phyloP scores from a whole-genome alignment of 2,888 invertebrate genomes.

The Luperina nickerlii region DNA sequence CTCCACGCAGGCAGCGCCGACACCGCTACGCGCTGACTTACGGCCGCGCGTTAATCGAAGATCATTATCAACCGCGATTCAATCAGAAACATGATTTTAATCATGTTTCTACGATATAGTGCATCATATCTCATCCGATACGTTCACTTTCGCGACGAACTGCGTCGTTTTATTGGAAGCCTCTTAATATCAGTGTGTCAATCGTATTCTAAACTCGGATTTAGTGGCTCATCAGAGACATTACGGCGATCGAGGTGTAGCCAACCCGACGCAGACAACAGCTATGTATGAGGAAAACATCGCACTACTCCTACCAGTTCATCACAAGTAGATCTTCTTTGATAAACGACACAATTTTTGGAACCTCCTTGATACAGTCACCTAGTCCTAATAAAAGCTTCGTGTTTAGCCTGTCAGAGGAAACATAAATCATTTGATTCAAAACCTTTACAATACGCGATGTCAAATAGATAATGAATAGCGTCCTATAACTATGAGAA shows the following conservation, averaged over 20 bases:
- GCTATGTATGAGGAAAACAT: not conserved
- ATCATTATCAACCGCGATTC: slow-evolving; percentile 84
- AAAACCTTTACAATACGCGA: slow-evolving; percentile 75
- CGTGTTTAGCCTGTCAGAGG: slow-evolving; percentile 61
- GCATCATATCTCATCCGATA: slow-evolving; percentile 71
- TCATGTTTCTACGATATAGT: slow-evolving; percentile 82
- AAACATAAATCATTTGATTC: slow-evolving; percentile 83
- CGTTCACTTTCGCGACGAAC: slow-evolving; percentile 62
- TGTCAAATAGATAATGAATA: slow-evolving; percentile 82
- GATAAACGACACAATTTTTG: slow-evolving; percentile 14
- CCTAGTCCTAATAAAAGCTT: slow-evolving; percentile 23
- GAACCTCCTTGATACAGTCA: slow-evolving; percentile 1
- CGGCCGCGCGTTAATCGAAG: slow-evolving; percentile 81
- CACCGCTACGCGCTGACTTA: slow-evolving; percentile 56
- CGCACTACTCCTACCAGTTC: slow-evolving; percentile 8
- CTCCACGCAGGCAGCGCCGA: not conserved
- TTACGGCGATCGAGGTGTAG: not conserved
- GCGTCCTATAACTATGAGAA: slow-evolving; percentile 76
- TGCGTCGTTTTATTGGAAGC: slow-evolving; percentile 56
- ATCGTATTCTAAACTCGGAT: slow-evolving; percentile 46
- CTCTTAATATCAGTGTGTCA: slow-evolving; percentile 65
- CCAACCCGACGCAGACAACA: not conserved
- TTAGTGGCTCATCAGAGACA: slow-evolving; percentile 19
- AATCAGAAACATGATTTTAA: slow-evolving; percentile 87
- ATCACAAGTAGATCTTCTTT: slow-evolving; percentile 29